Percentiles rank a stretch among this genome's conserved stretches.
Evolutionary conservation across 2,888 invertebrate genomes (phyloP).

Genomic region (Steinernema scapterisci): DNA sequence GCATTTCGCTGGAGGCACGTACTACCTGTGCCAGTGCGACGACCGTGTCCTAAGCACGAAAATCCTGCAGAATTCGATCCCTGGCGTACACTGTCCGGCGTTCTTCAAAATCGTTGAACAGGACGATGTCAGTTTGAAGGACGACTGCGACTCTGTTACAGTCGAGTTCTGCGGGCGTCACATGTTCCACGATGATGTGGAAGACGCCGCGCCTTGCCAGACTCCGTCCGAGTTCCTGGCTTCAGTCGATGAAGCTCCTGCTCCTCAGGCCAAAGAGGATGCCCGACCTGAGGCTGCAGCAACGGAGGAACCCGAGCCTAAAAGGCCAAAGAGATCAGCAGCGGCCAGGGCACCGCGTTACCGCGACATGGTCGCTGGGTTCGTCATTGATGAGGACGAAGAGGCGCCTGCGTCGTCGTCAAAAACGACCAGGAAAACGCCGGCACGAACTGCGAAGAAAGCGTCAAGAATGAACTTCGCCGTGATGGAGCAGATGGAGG

Average conservation of each 20-base stretch:
- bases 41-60: neutral
- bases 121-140: neutral
- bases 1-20: neutral
- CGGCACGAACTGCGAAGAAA: neutral
- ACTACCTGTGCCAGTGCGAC: slow-evolving; percentile 16
- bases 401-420: neutral
- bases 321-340: neutral
- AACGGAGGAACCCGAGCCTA: neutral
- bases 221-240: neutral
- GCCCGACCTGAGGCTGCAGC: neutral
- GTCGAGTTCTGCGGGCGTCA: neutral
- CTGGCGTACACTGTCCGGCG: slow-evolving; percentile 8
- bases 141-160: neutral
- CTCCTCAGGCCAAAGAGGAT: neutral
- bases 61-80: neutral
- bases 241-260: neutral
- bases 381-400: neutral
- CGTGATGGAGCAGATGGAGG: slow-evolving; percentile 7
- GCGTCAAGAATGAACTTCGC: neutral
- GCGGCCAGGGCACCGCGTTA: neutral
- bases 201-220: neutral
- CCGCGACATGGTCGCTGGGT: neutral
- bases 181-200: slow-evolving; percentile 27
- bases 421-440: neutral
- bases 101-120: neutral